Percentiles rank a stretch among this genome's conserved stretches.
phyloP scores from a whole-genome alignment of 2,113 vertebrate genomes.

The Thomomys bottae region DNA sequence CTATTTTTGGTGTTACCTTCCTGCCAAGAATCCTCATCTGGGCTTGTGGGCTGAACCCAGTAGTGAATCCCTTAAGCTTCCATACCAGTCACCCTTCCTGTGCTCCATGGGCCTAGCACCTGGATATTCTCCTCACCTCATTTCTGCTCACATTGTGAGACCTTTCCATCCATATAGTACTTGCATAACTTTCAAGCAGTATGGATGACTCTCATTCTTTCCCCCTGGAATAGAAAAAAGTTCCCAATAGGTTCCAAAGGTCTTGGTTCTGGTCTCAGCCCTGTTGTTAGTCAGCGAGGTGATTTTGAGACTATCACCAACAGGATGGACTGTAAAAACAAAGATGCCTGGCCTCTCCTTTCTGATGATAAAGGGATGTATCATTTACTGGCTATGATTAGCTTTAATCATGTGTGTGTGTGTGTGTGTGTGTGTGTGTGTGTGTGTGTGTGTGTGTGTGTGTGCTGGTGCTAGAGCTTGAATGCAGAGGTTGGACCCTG shows the following conservation, averaged over 20 bases:
- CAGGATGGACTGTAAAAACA: neutral
- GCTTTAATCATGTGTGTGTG: no score
- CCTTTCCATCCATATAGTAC: neutral
- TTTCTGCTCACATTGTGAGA: neutral
- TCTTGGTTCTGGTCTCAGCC: neutral
- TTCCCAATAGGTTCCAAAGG: neutral
- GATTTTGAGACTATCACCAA: neutral
- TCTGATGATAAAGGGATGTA: neutral
- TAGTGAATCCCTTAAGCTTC: neutral
- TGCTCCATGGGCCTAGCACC: rapidly evolving
- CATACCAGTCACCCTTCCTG: neutral
- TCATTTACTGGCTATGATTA: neutral
- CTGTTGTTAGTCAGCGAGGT: neutral
- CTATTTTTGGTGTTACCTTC: neutral
- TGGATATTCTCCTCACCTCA: neutral
- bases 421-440: no score
- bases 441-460: no score
- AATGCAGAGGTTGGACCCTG: no score
- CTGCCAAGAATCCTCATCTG: neutral
- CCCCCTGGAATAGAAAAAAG: neutral
- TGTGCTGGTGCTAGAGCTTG: no score
- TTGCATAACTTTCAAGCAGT: neutral
- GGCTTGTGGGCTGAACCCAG: rapidly evolving
- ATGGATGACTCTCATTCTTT: neutral
- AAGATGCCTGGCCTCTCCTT: neutral